phyloP scores from a whole-genome alignment of 2,888 invertebrate species.

The Pantelozetes paolii region DNA sequence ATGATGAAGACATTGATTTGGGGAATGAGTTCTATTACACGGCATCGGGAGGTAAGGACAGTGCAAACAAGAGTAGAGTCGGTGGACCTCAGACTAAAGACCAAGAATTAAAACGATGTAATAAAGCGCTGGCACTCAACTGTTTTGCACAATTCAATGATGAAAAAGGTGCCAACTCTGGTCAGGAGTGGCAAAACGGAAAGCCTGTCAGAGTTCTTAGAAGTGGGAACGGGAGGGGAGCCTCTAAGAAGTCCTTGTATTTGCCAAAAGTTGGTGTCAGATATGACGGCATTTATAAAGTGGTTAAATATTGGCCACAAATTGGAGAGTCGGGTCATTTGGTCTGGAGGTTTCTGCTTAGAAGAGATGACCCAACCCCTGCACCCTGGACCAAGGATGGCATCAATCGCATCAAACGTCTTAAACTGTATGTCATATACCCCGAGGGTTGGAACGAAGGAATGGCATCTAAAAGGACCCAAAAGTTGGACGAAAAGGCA shows the following conservation, averaged over 20 bases:
- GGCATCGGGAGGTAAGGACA: conserved; percentile 75
- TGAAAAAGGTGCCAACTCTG: conserved; percentile 64
- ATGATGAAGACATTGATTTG: conserved; percentile 75
- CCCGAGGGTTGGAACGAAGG: conserved; percentile 26
- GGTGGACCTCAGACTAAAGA: conserved; percentile 39
- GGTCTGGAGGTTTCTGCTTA: conserved; percentile 72
- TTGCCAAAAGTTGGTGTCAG: conserved; percentile 67
- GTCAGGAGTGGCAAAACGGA: conserved; percentile 65
- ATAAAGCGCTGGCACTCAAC: conserved; percentile 66
- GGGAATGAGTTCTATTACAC: conserved; percentile 77
- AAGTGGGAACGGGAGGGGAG: conserved; percentile 63
- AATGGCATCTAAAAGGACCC: conserved; percentile 28
- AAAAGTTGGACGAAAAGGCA: conserved; percentile 32
- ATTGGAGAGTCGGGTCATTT: conserved; percentile 66
- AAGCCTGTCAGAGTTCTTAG: conserved; percentile 74
- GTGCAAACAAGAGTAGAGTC: conserved; percentile 74
- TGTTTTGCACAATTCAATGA: conserved; percentile 66
- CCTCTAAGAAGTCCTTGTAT: conserved; percentile 67
- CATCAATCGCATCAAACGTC: conserved; percentile 56
- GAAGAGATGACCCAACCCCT: conserved; percentile 70
- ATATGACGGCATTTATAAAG: conserved; percentile 82
- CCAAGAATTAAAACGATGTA: conserved; percentile 35
- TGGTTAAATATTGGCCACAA: conserved; percentile 75
- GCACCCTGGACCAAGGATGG: conserved; percentile 74
- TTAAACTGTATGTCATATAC: conserved; percentile 51